Base-by-base conservation (phyloP, 2,797 vertebrate genomes). In the Sebastes steindachneri region DNA sequence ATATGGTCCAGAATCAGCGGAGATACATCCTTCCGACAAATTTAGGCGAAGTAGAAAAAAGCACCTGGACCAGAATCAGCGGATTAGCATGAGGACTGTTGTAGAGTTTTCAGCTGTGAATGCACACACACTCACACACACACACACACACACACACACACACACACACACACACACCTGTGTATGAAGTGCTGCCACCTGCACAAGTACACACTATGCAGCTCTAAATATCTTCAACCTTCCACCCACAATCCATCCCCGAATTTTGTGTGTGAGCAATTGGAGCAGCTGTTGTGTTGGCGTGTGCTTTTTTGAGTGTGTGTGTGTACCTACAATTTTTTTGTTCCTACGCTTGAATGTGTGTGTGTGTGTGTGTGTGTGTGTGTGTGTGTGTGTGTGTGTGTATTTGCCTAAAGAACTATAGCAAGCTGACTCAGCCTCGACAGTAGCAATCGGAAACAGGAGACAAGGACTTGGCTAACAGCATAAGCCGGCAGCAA, bases 401-500 rank as follows among this genome's bases (percentile, higher is more conserved):
- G 69, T 74, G 53, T 57, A 14, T 70, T 45, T 79, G 72, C 65
- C 67, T 68, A 63, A 73, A 88, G 65, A 89, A 84, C 79, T 75
- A 81, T 48, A 84, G 79, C 79, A 78, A 69, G 85, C 85, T 90
- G 89, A 89, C 84, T 93, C 91, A 91, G 91, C 87, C 79, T 86
- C 75, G 69, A 89, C 85, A 88, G 90, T 82, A 83, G 90, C 89
- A 84, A 86, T 84, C 79, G 83, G 89, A 94, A 95, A 90, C 88
- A 89, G 86, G 89, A 91, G 87, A 93, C 93, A 89, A 88, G 86
- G 86, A 92, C 85, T 92, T 91, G 91, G 92, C 85, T 67, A 78
- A 76, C 82, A 83, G 68, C 78, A 70, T 62, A 77, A 88, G 85
- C 83, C 86, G 29, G 84, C 86, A 90, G 87, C 86, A 81, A 88